Base-by-base conservation (phyloP, 2,888 invertebrate genomes). In the Ochlodes sylvanus region DNA sequence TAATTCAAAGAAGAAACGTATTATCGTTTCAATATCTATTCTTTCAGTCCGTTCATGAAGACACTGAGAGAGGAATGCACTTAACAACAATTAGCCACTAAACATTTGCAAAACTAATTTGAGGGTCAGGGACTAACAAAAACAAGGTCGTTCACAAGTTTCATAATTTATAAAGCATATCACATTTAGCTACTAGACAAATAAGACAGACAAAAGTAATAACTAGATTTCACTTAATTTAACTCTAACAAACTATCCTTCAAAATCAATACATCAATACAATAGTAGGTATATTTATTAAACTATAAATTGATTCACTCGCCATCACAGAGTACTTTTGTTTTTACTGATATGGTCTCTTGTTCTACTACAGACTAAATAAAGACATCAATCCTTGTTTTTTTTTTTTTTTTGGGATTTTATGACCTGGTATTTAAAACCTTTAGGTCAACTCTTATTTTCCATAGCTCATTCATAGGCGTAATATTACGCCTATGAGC, bases 231-330 rank as follows among this genome's bases (percentile, higher is more conserved):
- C 52, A 71, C 73, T 73, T 64, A 71, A 65, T 72, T 73, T 77
- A 73, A 73, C 73, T 74, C 5, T 76, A 76, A 74, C 72, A 64
- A 72, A 72, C 73, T 67, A 69, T 65, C 70, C 72, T 77, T 79
- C 73, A 81, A 81, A 83, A 84, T 84, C 84, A 84, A 84, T 83
- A 83, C 14, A 54, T 27, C 54, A 54, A 32, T 66, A 66, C 52
- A 79, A 77, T 73, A 77, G 77, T 77, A 77, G 75, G n/a, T n/a
- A n/a, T n/a, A n/a, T 70, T 76, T 76, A 73, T 72, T 72, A 71
- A 77, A 76, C 73, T 72, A 71, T 71, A 77, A 76, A 73, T 73
- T 71, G 71, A 71, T 77, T 74, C 68, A 12, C 38, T 38, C 3
- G 38, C 2, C 38, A 10, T 9, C 34, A 34, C 34, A 34, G 34